Conservation (phyloP, 2,113 vertebrate genomes). For the Kryptolebias marmoratus region DNA sequence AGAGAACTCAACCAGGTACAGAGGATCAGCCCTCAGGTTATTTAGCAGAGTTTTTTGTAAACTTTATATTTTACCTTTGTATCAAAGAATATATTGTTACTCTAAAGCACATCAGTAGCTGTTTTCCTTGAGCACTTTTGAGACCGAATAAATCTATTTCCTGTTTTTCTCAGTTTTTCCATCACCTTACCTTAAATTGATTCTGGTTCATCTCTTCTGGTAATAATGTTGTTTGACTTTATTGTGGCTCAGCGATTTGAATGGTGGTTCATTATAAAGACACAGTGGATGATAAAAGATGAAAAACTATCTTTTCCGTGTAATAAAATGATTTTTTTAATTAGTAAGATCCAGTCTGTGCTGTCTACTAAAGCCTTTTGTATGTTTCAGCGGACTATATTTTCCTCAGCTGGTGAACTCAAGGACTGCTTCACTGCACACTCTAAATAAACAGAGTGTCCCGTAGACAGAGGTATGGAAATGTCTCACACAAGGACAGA, state of each 20-base stretch:
- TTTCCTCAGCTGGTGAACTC: conserved; percentile 3
- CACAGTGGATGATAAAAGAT: background rate
- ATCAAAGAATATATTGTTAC: background rate
- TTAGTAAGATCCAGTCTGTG: background rate
- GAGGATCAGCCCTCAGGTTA: too few relatives aligned
- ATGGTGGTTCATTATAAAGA: background rate
- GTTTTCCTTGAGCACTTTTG: background rate
- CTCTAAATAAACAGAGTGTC: conserved; percentile 13
- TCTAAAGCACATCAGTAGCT: background rate
- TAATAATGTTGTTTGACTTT: conserved; percentile 30
- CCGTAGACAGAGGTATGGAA: conserved; percentile 9
- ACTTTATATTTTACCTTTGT: background rate
- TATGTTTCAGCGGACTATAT: background rate
- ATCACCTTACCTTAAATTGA: conserved; percentile 31
- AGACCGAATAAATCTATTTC: background rate
- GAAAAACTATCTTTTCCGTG: background rate
- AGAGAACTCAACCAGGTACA: too few relatives aligned
- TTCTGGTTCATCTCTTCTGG: conserved; percentile 12
- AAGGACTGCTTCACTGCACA: background rate
- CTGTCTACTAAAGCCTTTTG: background rate
- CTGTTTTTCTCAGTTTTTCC: background rate
- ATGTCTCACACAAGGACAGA: conserved; percentile 31
- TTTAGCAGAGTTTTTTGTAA: background rate
- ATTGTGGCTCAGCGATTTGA: background rate
- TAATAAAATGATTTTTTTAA: background rate